Evolutionary conservation across 2,888 invertebrate species (phyloP).

Genomic region (Corbicula japonica): DNA sequence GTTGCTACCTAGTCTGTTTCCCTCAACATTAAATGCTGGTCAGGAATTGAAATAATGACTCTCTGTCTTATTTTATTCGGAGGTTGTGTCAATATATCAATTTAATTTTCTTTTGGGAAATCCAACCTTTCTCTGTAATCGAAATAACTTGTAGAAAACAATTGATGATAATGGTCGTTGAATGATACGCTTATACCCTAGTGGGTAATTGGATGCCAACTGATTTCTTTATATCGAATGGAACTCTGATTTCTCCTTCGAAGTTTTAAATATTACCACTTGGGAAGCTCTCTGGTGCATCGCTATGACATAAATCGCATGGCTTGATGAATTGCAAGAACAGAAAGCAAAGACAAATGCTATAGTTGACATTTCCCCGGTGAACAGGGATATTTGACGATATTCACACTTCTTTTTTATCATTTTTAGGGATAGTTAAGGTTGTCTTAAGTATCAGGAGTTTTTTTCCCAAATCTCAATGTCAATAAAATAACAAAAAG

Average conservation of each 20-base stretch:
- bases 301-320: constrained; percentile 20
- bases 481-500: too few relatives aligned
- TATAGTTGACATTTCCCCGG: constrained; percentile 7
- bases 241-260: constrained; percentile 39
- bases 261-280: constrained; percentile 28
- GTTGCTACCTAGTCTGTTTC: too few relatives aligned
- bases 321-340: constrained; percentile 25
- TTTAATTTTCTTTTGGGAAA: constrained; percentile 42
- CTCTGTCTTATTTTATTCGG: constrained; percentile 46
- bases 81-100: constrained; percentile 45
- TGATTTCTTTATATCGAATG: constrained; percentile 2
- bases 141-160: constrained; percentile 39
- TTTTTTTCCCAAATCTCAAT: too few relatives aligned
- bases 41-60: constrained; percentile 16
- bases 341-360: constrained; percentile 33
- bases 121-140: constrained; percentile 33
- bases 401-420: too few relatives aligned
- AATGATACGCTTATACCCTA: constrained; percentile 8
- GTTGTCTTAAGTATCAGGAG: too few relatives aligned
- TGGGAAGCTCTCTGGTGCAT: constrained; percentile 1
- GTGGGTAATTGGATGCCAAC: constrained; percentile 32
- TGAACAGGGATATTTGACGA: too few relatives aligned
- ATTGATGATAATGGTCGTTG: constrained; percentile 32
- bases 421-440: too few relatives aligned
- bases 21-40: too few relatives aligned